Evolutionary conservation across 1,140 invertebrate genomes (phyloP), one percentile per base, ranked within the genome.

Genomic region (Paracyclopina nana): DNA sequence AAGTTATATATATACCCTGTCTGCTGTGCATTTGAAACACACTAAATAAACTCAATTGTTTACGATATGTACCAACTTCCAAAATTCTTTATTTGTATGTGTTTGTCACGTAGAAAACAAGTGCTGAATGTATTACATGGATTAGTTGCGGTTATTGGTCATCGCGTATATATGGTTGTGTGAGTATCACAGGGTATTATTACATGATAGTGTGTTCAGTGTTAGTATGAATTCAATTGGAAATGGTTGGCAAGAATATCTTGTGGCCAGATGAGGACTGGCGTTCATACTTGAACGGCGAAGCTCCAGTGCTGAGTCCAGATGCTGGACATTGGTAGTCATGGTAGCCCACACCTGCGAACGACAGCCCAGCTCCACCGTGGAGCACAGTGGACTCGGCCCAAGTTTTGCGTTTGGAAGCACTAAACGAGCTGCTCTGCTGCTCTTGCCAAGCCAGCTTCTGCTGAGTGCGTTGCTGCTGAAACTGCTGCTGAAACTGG

Each of bases 251-350:
- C n/a, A 26, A 25, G 40, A 44, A 52, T 2, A 55, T 44, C 48
- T 54, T 53, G 46, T 46, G 44, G 20, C 46, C 46, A 9, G 46
- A 31, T n/a, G 22, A 28, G 49, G 51, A 26, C 40, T 53, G 50
- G 29, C 54, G 46, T 26, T 50, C 54, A 40, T 53, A 53, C 30
- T 53, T 55, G 34, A 31, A 53, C 18, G 44, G 52, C 11, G 51
- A 46, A 22, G 29, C 29, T 26, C 31, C 34, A 41, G 54, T 29
- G 16, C 52, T 20, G 12, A 52, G 14, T n/a, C 12, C 25, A 18
- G 20, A 41, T 18, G 46, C 53, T 6, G 50, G 50, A 22, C 50
- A 52, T 16, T 18, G 22, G 18, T 54, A 48, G 6, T 51, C 50
- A 29, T 42, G 53, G 20, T 29, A 25, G 20, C 26, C 24, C 22